Evolutionary conservation across 2,113 vertebrate species (phyloP).

Genomic region (Calyptommatus sinebrachiatus): DNA sequence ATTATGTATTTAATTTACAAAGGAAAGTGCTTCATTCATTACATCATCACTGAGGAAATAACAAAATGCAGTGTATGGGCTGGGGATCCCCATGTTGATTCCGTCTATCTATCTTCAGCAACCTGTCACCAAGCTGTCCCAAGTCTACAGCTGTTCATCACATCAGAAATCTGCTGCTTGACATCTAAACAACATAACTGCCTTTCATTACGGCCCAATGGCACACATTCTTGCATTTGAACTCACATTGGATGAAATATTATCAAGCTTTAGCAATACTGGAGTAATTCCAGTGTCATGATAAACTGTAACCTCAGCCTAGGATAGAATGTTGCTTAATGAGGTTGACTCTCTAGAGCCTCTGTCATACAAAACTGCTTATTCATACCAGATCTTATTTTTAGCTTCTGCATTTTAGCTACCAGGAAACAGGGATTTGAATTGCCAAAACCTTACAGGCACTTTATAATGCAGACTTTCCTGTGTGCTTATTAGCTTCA

Average conservation of each 20-base stretch:
- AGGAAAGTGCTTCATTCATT: conserved; percentile 2
- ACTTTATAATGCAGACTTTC: not conserved
- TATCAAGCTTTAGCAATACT: no score
- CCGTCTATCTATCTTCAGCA: no score
- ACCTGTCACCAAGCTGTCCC: no score
- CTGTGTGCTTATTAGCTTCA: not conserved
- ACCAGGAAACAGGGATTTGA: conserved; percentile 29
- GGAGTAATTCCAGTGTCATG: no score
- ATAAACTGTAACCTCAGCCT: not conserved
- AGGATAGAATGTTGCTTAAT: not conserved
- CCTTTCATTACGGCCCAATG: no score
- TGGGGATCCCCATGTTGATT: no score
- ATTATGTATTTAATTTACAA: conserved; percentile 32
- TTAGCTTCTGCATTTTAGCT: conserved; percentile 22
- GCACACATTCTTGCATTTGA: no score
- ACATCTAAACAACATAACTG: no score
- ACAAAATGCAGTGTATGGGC: not conserved
- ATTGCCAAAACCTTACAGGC: not conserved
- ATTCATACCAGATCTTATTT: conserved; percentile 35
- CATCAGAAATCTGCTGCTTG: no score
- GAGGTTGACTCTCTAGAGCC: conserved; percentile 6
- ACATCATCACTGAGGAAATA: not conserved
- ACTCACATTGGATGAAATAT: no score
- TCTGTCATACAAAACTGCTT: conserved; percentile 19
- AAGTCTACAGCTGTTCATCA: no score